These are phyloP conservation scores for Sturnus vulgaris DNA, from an alignment of 2,113 vertebrate genomes.

Conservation along the genomic window DNA sequence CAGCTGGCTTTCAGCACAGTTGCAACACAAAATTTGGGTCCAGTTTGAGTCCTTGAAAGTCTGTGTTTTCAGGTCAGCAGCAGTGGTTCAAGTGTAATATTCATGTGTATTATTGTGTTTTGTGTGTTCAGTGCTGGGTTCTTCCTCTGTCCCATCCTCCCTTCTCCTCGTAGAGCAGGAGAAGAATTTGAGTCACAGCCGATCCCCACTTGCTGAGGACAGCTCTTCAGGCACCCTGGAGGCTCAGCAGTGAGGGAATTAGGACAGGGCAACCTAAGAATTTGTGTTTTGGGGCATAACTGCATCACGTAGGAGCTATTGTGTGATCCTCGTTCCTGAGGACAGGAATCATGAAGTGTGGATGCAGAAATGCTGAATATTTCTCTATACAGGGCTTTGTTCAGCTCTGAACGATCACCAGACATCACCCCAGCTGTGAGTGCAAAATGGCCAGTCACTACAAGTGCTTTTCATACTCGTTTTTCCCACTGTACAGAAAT, in stretches of 20 bases:
- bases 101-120: not conserved
- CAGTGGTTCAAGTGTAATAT: not conserved
- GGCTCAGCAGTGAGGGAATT: no score
- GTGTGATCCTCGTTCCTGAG: accelerated
- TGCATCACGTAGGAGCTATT: not conserved
- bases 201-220: no score
- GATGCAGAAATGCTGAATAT: not conserved
- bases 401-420: not conserved
- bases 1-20: not conserved
- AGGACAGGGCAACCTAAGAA: no score
- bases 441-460: not conserved
- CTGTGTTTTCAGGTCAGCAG: not conserved
- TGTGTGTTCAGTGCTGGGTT: not conserved
- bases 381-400: not conserved
- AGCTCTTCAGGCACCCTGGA: not conserved
- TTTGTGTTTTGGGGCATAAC: not conserved
- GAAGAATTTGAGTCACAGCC: not conserved
- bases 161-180: not conserved
- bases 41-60: not conserved
- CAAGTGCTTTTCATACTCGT: not conserved
- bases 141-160: not conserved
- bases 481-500: not conserved
- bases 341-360: not conserved
- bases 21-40: not conserved
- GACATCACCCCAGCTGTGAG: not conserved